A percentile compares a stretch with the other conserved stretches of the same genome.
Conservation (phyloP, 2,888 invertebrate genomes). For the Stratiomys singularior region DNA sequence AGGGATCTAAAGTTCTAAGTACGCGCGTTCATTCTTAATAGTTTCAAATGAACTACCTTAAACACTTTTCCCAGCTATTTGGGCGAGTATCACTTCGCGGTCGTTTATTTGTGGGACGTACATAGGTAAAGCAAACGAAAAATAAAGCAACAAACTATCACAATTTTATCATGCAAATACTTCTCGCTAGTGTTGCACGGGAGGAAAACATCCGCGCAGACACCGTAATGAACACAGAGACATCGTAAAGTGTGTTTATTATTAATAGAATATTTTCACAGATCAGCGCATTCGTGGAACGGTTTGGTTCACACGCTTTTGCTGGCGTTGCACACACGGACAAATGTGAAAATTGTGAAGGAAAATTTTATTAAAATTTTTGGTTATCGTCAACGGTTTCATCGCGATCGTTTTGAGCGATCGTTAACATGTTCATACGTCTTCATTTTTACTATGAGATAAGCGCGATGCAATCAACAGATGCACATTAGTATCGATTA, state of each 20-base stretch:
- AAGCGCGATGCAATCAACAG: conserved; percentile 7
- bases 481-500: neutral
- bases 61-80: neutral
- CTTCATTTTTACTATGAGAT: conserved; percentile 30
- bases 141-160: conserved; percentile 21
- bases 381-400: conserved; percentile 36
- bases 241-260: conserved; percentile 29
- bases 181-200: neutral
- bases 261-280: conserved; percentile 21
- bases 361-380: conserved; percentile 28
- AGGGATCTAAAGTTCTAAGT: conserved; percentile 12
- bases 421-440: conserved; percentile 1
- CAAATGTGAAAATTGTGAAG: neutral
- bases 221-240: neutral
- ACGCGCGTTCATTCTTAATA: conserved; percentile 2
- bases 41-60: conserved; percentile 19
- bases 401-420: neutral
- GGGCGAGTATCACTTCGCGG: neutral
- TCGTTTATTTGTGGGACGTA: neutral
- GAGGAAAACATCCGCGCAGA: neutral
- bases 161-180: conserved; percentile 12
- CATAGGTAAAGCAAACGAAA: neutral
- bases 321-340: neutral
- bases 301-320: conserved; percentile 20
- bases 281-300: neutral